phyloP scores from a whole-genome alignment of 2,888 invertebrate species.

The Hartigia nigra region DNA sequence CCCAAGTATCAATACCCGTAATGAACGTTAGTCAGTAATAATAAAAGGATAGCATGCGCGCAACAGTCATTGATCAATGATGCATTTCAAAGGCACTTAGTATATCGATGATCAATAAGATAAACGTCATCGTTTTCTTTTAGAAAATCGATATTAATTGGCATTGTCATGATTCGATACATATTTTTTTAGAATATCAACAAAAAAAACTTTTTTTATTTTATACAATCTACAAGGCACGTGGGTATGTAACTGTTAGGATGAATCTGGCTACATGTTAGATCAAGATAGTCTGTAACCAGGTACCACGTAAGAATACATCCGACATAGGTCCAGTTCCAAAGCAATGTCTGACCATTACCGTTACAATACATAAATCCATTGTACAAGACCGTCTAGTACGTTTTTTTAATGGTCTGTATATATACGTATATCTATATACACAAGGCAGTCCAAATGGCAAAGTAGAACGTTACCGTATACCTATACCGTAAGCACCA shows the following conservation, averaged over 20 bases:
- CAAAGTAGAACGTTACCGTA: background rate
- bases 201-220: too few species aligned
- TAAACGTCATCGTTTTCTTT: background rate
- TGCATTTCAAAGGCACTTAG: background rate
- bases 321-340: background rate
- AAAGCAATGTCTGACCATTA: background rate
- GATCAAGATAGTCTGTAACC: background rate
- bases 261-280: background rate
- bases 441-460: background rate
- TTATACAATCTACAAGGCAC: background rate
- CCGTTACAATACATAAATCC: background rate
- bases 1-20: background rate
- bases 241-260: background rate
- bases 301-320: background rate
- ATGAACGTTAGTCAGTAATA: background rate
- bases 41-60: background rate
- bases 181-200: background rate
- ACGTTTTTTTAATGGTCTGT: background rate
- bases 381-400: background rate
- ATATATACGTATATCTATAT: background rate
- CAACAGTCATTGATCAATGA: background rate
- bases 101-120: background rate
- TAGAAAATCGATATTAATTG: background rate
- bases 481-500: background rate
- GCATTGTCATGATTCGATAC: background rate